Conservation (phyloP, 2,113 vertebrate species). For the Anhinga anhinga region DNA sequence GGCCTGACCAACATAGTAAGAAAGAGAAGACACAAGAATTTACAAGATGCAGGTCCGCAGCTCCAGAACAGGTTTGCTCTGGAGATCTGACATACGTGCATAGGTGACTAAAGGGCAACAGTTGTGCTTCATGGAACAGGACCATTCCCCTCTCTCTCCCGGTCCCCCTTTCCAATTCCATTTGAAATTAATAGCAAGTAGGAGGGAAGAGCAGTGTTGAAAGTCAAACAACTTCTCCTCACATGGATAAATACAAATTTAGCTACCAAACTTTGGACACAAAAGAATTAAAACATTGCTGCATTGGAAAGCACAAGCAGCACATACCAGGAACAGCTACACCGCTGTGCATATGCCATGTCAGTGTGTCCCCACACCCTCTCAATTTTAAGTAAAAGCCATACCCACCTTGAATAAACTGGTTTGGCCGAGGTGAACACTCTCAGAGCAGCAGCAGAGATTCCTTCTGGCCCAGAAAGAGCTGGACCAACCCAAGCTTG, state of each 20-base stretch:
- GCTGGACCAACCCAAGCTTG: background rate
- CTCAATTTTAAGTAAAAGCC: background rate
- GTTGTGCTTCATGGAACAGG: background rate
- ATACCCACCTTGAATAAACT: background rate
- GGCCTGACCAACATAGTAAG: background rate
- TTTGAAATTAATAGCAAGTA: background rate
- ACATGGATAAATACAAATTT: background rate
- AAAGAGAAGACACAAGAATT: background rate
- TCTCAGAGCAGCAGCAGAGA: background rate
- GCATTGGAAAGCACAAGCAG: background rate
- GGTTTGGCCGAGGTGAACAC: fast-evolving
- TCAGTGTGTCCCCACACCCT: fast-evolving
- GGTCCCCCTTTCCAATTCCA: background rate
- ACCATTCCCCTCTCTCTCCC: background rate
- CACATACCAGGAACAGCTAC: background rate
- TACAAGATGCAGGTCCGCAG: background rate
- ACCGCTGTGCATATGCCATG: fast-evolving
- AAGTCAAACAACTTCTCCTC: background rate
- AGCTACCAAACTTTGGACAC: background rate
- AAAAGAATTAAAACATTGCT: background rate
- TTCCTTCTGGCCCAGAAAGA: background rate
- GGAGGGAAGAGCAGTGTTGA: background rate
- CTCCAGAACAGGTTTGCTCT: background rate
- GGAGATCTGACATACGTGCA: fast-evolving
- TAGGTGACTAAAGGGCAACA: background rate